Evolutionary conservation across 92 coral and sea anemone genomes (phyloP).

Genomic region (Anthopleura xanthogrammica): DNA sequence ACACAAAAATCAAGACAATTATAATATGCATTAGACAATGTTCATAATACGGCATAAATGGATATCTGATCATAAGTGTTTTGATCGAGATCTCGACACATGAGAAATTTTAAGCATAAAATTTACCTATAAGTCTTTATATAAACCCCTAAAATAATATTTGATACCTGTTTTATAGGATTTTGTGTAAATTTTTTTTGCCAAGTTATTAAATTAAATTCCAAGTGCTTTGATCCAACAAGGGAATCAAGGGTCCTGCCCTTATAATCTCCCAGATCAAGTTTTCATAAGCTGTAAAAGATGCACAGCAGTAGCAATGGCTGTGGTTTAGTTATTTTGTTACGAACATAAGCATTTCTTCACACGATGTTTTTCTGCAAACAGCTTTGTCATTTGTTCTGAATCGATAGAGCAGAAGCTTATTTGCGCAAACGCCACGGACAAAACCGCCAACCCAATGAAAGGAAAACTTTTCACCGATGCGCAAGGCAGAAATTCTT

Average conservation of each 20-base stretch:
- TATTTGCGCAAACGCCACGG: background rate
- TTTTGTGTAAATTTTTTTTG: no score
- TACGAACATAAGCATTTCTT: background rate
- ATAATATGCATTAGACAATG: no score
- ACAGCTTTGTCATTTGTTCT: background rate
- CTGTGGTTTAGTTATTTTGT: background rate
- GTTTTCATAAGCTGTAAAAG: background rate
- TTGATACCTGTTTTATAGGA: no score
- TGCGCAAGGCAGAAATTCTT: background rate
- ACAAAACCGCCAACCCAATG: background rate
- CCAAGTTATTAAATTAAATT: no score
- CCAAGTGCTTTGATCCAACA: no score
- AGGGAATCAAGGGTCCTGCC: background rate
- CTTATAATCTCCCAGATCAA: background rate
- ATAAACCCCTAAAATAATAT: no score
- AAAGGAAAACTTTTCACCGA: background rate
- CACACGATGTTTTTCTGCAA: background rate
- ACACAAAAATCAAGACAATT: no score
- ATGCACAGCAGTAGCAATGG: background rate
- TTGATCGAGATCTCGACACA: no score
- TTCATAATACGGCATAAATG: no score
- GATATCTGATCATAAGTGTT: no score
- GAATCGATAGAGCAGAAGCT: background rate
- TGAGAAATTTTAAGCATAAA: no score
- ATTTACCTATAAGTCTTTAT: no score